Conservation (phyloP, 2,797 vertebrate species). For the Loris lydekkerianus region DNA sequence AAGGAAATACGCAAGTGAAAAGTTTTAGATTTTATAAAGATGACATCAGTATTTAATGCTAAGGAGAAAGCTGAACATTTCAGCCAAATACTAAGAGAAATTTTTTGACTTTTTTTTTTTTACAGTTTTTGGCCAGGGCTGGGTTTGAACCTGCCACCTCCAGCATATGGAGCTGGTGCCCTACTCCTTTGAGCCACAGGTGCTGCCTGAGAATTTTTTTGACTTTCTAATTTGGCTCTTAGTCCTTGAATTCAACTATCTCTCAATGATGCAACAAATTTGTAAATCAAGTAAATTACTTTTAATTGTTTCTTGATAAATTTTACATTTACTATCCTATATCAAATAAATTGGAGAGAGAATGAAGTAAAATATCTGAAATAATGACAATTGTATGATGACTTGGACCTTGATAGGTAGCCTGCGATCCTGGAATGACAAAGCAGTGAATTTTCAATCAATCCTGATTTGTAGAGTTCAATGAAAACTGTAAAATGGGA, state of each 20-base stretch:
- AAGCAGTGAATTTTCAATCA: not conserved
- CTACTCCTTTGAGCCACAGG: too few relatives aligned
- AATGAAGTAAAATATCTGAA: slow-evolving; percentile 13
- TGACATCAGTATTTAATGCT: not conserved
- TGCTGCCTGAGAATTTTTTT: not conserved
- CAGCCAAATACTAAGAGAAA: not conserved
- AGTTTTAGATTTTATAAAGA: not conserved
- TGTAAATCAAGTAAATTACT: not conserved
- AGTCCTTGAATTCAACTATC: not conserved
- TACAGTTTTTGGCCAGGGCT: too few relatives aligned
- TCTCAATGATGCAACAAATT: not conserved
- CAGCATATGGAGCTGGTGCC: too few relatives aligned
- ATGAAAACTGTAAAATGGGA: slow-evolving; percentile 14
- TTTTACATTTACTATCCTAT: not conserved
- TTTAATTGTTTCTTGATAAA: not conserved
- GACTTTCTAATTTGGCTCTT: not conserved
- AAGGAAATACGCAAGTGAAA: not conserved
- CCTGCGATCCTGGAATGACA: not conserved
- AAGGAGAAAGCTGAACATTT: not conserved
- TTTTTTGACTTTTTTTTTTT: too few relatives aligned
- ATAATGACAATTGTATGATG: not conserved
- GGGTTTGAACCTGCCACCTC: too few relatives aligned
- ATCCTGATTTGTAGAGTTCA: not conserved
- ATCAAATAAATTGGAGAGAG: not conserved
- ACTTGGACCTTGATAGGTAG: not conserved